Base-by-base conservation (phyloP, 2,797 vertebrate genomes). In the Distichodus sexfasciatus region DNA sequence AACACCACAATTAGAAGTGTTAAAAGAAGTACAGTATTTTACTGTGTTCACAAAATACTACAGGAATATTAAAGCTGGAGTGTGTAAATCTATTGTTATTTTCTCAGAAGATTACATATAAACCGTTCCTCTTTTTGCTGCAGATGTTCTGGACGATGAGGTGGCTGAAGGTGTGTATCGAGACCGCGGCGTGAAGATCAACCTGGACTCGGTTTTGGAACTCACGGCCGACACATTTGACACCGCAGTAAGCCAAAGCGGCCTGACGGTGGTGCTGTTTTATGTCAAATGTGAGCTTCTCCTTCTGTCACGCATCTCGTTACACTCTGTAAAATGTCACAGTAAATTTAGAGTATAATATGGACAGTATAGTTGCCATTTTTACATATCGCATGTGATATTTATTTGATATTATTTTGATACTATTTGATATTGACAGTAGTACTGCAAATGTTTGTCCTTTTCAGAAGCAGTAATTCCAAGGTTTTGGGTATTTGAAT, bases 131-230 rank as follows among this genome's bases (percentile, higher is more conserved):
- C 40, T 1, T 54, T 3, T 51, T n/a, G 38, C 12, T 14, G 11
- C 79, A 97, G 97, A 87, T 24, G 43, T 87, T 46, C 83, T 97
- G 79, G 95, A 98, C n/a, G 95, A 99, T 75, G 93, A 98, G 79
- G 91, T 98, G 28, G 88, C 91, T 0, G 90, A 89, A 48, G 89
- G 90, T 0, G 86, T 97, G 47, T 90, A 90, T 69, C 88, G 91
- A 79, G 91, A 92, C 38, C 88, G 91, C 63, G 92, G 88, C 35
- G 60, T 76, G 26, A 38, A 78, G 11, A 82, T 86, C 24, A 86
- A 94, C 66, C 50, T 91, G 83, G 92, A 92, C 31, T 79, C 86
- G 0, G 72, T 94, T 21, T 78, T 72, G n/a, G 86, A 89, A 0
- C 83, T 98, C 9, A 95, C 93, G 0, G 87, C 91, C 17, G 88